Evolutionary conservation across 2,113 vertebrate species (phyloP).

Genomic region (Chlamydotis undulata): DNA sequence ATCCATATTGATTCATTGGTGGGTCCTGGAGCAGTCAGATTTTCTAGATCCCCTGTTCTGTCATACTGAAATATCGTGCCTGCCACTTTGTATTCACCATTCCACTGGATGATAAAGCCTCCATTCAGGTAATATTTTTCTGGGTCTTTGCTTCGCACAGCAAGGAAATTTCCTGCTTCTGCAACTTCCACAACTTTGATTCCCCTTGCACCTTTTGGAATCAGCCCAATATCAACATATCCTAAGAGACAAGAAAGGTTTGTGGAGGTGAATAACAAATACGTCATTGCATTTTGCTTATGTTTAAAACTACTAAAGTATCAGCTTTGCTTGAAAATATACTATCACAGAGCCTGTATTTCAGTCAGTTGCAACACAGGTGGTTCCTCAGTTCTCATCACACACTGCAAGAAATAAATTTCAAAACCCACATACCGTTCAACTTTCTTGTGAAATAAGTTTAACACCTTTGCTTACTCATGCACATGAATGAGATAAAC

Average conservation of each 20-base stretch:
- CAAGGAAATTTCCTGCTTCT: slow-evolving; percentile 94
- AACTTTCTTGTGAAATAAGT: neutral
- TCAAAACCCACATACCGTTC: neutral
- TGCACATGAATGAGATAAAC: neutral
- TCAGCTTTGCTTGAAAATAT: neutral
- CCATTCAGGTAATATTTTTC: slow-evolving; percentile 94
- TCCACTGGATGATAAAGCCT: slow-evolving; percentile 98
- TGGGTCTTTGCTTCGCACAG: slow-evolving; percentile 82
- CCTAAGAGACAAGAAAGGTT: slow-evolving; percentile 72
- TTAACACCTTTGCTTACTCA: neutral
- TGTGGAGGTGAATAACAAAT: neutral
- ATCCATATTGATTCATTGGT: slow-evolving; percentile 90
- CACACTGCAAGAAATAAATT: neutral
- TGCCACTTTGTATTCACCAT: slow-evolving; percentile 92
- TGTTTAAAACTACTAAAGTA: neutral
- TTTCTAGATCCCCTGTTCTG: slow-evolving; percentile 91
- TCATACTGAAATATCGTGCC: slow-evolving; percentile 91
- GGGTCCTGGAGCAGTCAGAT: slow-evolving; percentile 90
- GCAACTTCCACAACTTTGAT: slow-evolving; percentile 89
- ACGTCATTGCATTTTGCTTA: neutral
- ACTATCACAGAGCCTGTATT: neutral
- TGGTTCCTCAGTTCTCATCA: neutral
- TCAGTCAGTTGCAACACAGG: neutral
- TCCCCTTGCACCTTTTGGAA: slow-evolving; percentile 92
- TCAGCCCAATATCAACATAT: slow-evolving; percentile 91